Base-by-base conservation (phyloP, 2,113 vertebrate species). In the Shinisaurus crocodilurus region DNA sequence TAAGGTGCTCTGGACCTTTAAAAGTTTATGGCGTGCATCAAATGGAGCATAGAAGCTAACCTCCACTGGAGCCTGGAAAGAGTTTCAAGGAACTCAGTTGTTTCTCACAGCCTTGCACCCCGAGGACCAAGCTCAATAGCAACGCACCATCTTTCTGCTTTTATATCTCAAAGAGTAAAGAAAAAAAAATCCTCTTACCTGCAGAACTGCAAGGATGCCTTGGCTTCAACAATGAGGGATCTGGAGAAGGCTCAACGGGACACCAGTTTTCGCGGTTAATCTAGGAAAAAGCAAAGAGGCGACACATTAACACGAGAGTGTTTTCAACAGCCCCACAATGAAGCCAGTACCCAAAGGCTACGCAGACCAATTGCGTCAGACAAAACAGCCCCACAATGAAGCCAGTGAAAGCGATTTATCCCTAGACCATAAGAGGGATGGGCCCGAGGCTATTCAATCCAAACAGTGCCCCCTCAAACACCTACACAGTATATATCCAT, bases 231-330 rank as follows among this genome's bases (percentile, higher is more conserved):
- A 97, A 92, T 18, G 97, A 94, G 1, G 96, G 77, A 67, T 94
- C 85, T 0, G 97, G 86, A 85, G 97, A 96, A 0, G 97, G 96
- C 85, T 97, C 96, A 84, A 97, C 89, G 0, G 97, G 72, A 70
- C 97, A 97, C 97, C 97, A 98, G 82, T 91, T 97, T 72, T 96
- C 98, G 0, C 93, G 96, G 85, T 98, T 98, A 90, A 98, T 98
- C 98, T 98, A 95, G 5, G 8, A 50, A 2, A 96, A 94, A 87
- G 89, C 5, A 92, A 60, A 91, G 1, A 92, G 57, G 32, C 60
- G 20, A 88, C 72, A 9, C 88, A 65, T 84, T 95, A 89, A 93
- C 37, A 45, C 1, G 0, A 2, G 43, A 10, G 27, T 76, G 23
- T 85, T 76, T 89, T n/a, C 57, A 65, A 9, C 27, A 27, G 32